These are phyloP conservation scores for Tetraodon nigroviridis DNA, from an alignment of 2,113 vertebrate genomes.

Conservation along the genomic window DNA sequence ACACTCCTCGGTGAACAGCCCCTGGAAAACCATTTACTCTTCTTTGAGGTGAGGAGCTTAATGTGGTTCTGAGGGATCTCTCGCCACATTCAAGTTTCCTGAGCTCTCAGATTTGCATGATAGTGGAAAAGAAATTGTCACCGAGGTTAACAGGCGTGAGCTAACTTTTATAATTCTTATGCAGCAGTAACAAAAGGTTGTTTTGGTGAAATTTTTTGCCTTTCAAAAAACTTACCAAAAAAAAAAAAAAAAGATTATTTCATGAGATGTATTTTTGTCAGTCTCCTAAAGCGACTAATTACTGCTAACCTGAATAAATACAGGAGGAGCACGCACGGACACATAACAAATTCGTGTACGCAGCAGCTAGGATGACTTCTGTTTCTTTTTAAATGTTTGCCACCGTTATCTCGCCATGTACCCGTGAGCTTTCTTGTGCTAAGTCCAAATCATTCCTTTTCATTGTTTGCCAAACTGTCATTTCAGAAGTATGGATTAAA, in stretches of 20 bases:
- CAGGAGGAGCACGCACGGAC: slow-evolving; percentile 21
- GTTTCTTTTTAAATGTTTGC: slow-evolving; percentile 17
- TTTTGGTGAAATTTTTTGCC: slow-evolving; percentile 26
- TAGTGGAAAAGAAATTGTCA: slow-evolving; percentile 27
- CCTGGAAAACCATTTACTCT: slow-evolving; percentile 46
- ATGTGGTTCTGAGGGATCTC: slow-evolving; percentile 38
- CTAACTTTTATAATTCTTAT: slow-evolving; percentile 15
- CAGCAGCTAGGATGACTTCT: neutral
- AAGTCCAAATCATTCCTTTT: slow-evolving; percentile 31
- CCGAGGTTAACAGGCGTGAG: slow-evolving; percentile 21
- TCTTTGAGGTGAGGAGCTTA: slow-evolving; percentile 58
- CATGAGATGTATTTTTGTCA: slow-evolving; percentile 36
- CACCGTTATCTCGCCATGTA: slow-evolving; percentile 1
- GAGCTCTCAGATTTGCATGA: slow-evolving; percentile 40
- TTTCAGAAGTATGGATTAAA: slow-evolving; percentile 43
- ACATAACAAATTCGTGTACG: slow-evolving; percentile 22
- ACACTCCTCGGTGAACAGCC: slow-evolving; percentile 19
- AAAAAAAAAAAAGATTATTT: slow-evolving; percentile 38
- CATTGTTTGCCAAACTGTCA: slow-evolving; percentile 36
- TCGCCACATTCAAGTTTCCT: slow-evolving; percentile 44
- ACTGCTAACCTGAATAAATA: slow-evolving; percentile 54
- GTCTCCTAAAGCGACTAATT: slow-evolving; percentile 49
- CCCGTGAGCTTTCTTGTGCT: neutral
- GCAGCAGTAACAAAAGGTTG: slow-evolving; percentile 28
- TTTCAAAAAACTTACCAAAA: slow-evolving; percentile 28